Percentiles rank a stretch among this genome's conserved stretches.
phyloP scores from a whole-genome alignment of 2,113 vertebrate species.

The Tupaia chinensis region DNA sequence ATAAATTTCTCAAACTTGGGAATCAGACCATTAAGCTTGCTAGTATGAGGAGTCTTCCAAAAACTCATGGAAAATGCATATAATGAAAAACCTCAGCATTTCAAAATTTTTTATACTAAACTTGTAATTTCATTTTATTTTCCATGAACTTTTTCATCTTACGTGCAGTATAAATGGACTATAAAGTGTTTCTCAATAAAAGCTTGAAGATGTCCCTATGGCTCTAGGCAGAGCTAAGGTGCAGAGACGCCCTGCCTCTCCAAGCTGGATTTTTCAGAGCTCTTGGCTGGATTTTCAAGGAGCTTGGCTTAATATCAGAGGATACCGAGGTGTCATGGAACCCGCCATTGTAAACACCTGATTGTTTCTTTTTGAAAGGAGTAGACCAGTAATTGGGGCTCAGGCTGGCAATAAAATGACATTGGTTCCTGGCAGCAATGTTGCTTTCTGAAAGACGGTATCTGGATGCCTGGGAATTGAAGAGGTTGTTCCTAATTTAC shows the following conservation, averaged over 20 bases:
- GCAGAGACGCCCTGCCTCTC: too few species aligned
- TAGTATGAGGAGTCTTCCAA: too few species aligned
- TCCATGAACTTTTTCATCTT: too few species aligned
- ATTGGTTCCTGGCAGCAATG: background rate
- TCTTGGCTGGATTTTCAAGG: background rate
- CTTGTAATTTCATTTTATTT: too few species aligned
- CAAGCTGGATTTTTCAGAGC: background rate
- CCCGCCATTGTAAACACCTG: background rate
- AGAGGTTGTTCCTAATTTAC: background rate
- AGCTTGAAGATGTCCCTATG: background rate
- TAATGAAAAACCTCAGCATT: too few species aligned
- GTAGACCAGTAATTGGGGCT: background rate
- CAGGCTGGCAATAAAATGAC: background rate
- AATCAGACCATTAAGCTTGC: background rate
- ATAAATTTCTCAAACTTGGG: background rate
- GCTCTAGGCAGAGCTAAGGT: background rate
- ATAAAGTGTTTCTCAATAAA: background rate
- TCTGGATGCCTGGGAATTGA: background rate
- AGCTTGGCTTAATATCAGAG: background rate
- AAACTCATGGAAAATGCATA: too few species aligned
- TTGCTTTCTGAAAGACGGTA: background rate
- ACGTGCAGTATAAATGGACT: background rate
- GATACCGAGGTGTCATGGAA: background rate
- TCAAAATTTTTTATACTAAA: too few species aligned
- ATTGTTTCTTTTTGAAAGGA: background rate